Evolutionary conservation across 2,797 vertebrate species (phyloP), one percentile per base, ranked within the genome.

Genomic region (Cynopterus sphinx): DNA sequence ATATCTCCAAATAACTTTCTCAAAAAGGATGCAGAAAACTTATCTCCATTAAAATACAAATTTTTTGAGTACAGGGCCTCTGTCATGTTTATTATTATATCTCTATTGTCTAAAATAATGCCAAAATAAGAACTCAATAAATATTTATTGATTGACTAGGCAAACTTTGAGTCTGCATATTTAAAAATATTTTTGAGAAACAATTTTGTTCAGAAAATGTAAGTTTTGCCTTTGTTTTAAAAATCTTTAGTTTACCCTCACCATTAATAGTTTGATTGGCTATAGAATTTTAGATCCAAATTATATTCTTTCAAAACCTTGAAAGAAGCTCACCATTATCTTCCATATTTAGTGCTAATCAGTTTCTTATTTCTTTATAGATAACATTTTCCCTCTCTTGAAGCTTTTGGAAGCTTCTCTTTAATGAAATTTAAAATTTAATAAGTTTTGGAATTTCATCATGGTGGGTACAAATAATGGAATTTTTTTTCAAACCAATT

Each of bases 371-470:
- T 65, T 90, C 53, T 95, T 43, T 73, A 81, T 78, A 84, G n/a
- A 61, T 55, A 91, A 68, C 36, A 70, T 70, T 89, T 46, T 92
- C 87, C 41, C 33, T 68, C 31, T 39, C 41, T 77, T 90, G 55
- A 92, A 90, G 28, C 49, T 94, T 87, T 92, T 75, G 31, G 39
- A 91, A 71, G 77, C 26, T 74, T 94, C 49, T 83, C 13, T 79
- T 90, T 87, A 65, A 87, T 63, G 74, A 36, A 26, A 71, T 82
- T 88, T 82, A 28, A 88, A 57, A 43, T 43, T 63, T 88, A 74
- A 46, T 74, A 87, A 13, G 6, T 36, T 65, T 75, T 82, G 39
- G 81, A 86, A 87, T 81, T 89, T 92, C 43, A 75, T 57, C 24
- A 85, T n/a, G 26, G 43, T 75, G 39, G 36, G 46, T 43, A 2